These are phyloP conservation scores for Anguilla obscura DNA, from an alignment of 2,797 vertebrate species.

Conservation along the genomic window DNA sequence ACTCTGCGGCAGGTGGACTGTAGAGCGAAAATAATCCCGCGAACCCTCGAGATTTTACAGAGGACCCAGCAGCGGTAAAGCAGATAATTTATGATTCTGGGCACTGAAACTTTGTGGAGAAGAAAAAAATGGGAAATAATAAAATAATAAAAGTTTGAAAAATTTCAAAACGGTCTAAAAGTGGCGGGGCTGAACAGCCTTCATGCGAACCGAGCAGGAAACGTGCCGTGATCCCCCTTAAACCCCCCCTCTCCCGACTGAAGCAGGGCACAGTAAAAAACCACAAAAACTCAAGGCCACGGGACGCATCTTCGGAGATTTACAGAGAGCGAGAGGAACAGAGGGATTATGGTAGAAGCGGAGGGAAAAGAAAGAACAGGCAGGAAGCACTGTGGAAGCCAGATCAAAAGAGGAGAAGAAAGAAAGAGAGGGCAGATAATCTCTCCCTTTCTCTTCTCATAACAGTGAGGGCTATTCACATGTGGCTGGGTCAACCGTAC, in stretches of 20 bases:
- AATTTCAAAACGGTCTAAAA: background rate
- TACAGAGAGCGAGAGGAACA: background rate
- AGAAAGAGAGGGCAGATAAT: background rate
- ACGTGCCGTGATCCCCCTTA: background rate
- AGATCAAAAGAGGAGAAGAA: background rate
- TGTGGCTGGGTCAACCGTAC: background rate
- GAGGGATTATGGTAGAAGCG: background rate
- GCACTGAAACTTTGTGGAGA: background rate
- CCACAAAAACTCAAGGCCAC: background rate
- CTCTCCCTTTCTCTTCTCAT: background rate
- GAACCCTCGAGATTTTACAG: background rate
- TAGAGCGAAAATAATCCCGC: background rate
- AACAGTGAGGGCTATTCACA: background rate
- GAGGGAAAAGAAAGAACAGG: background rate
- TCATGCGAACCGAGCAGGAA: background rate
- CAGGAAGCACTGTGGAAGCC: background rate
- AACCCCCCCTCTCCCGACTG: background rate
- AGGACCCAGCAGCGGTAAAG: background rate
- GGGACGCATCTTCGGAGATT: background rate
- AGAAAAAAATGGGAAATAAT: background rate
- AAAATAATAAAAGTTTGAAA: background rate
- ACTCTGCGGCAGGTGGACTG: background rate
- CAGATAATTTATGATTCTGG: background rate
- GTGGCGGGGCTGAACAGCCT: background rate
- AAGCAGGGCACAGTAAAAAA: background rate